Evolutionary conservation across 2,113 vertebrate genomes (phyloP), one percentile per base, ranked within the genome.

Genomic region (Corythornis vintsioides): DNA sequence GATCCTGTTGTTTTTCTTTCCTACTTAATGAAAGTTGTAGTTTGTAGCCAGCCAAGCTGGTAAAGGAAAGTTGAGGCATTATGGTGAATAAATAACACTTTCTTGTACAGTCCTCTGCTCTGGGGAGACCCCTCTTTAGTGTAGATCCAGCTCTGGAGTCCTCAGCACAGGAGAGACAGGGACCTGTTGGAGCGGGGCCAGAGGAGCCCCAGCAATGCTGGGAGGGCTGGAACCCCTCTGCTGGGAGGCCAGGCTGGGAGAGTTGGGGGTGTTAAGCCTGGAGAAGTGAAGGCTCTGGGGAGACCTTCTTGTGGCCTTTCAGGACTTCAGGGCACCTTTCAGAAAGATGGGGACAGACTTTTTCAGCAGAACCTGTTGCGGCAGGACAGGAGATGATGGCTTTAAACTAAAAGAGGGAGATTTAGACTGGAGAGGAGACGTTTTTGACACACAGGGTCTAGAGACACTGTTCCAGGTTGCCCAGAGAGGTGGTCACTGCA

Each of bases 11-110:
- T 6, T 31, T 59, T 56, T 38, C 9, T 50, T 64, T 61, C 13
- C 8, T 52, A 0, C 5, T 15, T 40, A 21, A 3, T 4, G 17
- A 18, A 72, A 26, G 31, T 11, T 7, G 15, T 18, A 25, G 40
- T 57, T 61, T 29, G 5, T 25, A 9, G 19, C 8, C 3, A 17
- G 25, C 19, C 17, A 24, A 28, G 28, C 43, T 65, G 57, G 35
- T 45, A 83, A 11, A 35, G 6, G 11, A 10, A 57, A 21, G 15
- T 24, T 18, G 56, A 38, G 73, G 10, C 11, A 0, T 45, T 63
- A 6, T 6, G 0, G 1, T 70, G 18, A 89, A 64, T 82, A 85
- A 93, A 63, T 3, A 3, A n/a, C 4, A 1, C 53, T 82, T 19
- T 45, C 2, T 8, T n/a, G 22, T 6, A 3, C 7, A 11, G 15